Evolutionary conservation across 2,888 invertebrate species (phyloP).

Genomic region (Andrena camellia): DNA sequence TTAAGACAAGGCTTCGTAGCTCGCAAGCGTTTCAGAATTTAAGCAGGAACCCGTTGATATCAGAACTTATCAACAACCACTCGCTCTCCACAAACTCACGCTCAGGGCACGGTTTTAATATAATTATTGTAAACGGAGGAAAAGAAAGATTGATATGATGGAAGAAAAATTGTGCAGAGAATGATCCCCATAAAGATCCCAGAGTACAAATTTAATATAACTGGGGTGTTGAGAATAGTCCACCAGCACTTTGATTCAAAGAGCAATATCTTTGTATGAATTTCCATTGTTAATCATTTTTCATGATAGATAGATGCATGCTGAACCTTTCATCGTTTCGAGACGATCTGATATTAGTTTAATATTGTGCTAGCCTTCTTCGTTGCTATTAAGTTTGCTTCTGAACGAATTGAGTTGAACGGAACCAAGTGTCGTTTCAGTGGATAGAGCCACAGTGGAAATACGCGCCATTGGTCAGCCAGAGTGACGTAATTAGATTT

Average conservation of each 20-base stretch:
- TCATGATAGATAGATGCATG: not conserved
- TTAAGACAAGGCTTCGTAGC: not conserved
- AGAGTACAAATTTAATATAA: not conserved
- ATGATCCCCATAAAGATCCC: not conserved
- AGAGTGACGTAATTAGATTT: constrained; percentile 4
- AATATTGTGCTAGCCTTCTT: constrained; percentile 12
- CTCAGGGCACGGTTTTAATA: too few relatives aligned
- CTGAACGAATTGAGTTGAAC: not conserved
- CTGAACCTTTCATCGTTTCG: not conserved
- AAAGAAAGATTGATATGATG: not conserved
- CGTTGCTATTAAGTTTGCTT: not conserved
- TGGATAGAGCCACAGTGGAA: not conserved
- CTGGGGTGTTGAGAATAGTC: too few relatives aligned
- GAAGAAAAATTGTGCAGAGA: not conserved
- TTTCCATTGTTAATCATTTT: constrained; percentile 22
- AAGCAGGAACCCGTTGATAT: not conserved
- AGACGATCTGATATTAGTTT: constrained; percentile 14
- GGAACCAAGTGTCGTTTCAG: not conserved
- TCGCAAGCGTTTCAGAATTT: not conserved
- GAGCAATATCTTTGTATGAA: not conserved
- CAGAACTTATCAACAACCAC: not conserved
- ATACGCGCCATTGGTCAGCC: constrained; percentile 1
- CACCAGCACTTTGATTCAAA: too few relatives aligned
- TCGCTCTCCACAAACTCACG: too few relatives aligned
- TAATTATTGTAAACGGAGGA: not conserved